phyloP scores from a whole-genome alignment of 2,797 vertebrate species.

The Neosilurus hyrtlii region DNA sequence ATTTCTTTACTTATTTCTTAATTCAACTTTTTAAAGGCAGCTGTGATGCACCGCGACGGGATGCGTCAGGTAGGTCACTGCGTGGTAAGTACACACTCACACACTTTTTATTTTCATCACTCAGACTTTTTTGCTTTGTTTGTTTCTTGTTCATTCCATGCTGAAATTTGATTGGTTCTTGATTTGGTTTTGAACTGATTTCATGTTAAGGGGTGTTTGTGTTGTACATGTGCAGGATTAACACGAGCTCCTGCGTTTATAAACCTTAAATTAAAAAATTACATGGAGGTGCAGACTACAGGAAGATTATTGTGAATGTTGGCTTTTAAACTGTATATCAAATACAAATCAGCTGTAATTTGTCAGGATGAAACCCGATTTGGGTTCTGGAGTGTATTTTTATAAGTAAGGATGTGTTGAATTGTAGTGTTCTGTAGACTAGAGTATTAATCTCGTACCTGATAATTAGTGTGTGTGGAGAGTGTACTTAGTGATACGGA shows the following conservation, averaged over 20 bases:
- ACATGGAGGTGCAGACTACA: not conserved
- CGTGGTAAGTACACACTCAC: not conserved
- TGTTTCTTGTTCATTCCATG: not conserved
- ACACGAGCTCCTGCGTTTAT: not conserved
- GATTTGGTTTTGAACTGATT: not conserved
- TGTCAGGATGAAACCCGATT: not conserved
- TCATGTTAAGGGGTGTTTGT: not conserved
- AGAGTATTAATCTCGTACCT: not conserved
- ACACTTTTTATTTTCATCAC: no score
- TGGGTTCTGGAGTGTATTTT: not conserved
- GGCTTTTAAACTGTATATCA: not conserved
- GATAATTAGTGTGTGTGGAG: not conserved
- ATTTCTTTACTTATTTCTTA: conserved; percentile 10
- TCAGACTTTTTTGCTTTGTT: not conserved
- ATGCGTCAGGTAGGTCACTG: conserved; percentile 19
- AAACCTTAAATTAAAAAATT: not conserved
- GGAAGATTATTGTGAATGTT: not conserved
- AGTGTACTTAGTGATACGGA: not conserved
- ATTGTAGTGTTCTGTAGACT: not conserved
- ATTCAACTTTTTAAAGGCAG: conserved; percentile 14
- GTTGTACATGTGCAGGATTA: not conserved
- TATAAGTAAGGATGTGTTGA: not conserved
- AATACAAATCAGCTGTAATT: not conserved
- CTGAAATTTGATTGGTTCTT: not conserved
- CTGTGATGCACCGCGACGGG: not conserved